Conservation (phyloP, 2,888 invertebrate species). For the Ecliptopera silaceata region DNA sequence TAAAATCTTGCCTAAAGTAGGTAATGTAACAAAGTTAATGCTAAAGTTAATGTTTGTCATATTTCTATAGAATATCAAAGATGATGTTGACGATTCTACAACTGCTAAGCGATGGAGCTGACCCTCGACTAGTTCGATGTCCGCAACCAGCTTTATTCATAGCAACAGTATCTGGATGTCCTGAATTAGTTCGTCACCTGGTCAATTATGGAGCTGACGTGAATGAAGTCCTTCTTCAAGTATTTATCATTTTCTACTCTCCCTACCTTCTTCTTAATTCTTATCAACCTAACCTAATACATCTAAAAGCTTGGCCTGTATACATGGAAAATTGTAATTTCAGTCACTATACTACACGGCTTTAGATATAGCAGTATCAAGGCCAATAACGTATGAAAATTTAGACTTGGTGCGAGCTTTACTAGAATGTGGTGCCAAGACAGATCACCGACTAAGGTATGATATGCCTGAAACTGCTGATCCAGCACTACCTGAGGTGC, state of each 20-base stretch:
- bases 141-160: conserved; percentile 64
- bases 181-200: conserved; percentile 55
- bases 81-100: conserved; percentile 57
- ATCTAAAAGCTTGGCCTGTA: too few species aligned
- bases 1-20: conserved; percentile 5
- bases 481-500: conserved; percentile 19
- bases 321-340: conserved; percentile 7
- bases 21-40: too few species aligned
- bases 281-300: not conserved
- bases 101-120: conserved; percentile 60
- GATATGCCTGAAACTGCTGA: conserved; percentile 5
- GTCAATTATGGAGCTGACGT: conserved; percentile 59
- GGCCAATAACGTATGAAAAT: conserved; percentile 50
- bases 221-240: conserved; percentile 60
- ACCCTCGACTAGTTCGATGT: conserved; percentile 57
- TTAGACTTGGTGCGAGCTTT: conserved; percentile 54
- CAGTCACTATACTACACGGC: conserved; percentile 56
- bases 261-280: not conserved
- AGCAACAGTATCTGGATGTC: conserved; percentile 49
- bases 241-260: conserved; percentile 23
- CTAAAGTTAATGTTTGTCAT: not conserved
- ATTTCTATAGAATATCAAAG: conserved; percentile 51
- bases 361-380: conserved; percentile 62
- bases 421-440: conserved; percentile 58
- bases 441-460: conserved; percentile 47